These are phyloP conservation scores for Sepiola atlantica DNA, from an alignment of 2,888 invertebrate genomes.

Conservation along the genomic window DNA sequence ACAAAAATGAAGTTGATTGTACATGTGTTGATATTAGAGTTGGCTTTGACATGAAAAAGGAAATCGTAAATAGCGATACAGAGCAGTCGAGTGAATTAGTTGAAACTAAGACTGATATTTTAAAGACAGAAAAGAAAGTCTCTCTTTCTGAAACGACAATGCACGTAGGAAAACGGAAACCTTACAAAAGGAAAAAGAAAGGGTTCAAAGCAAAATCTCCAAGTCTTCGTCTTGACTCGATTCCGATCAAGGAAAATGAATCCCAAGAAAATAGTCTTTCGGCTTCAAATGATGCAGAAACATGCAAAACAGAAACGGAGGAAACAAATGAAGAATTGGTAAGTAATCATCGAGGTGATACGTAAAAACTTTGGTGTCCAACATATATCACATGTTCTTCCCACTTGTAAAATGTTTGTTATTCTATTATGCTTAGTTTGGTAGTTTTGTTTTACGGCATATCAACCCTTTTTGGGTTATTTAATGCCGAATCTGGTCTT, in stretches of 20 bases:
- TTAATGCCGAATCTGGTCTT: no score
- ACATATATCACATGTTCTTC: no score
- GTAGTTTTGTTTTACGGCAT: no score
- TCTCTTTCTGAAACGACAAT: not conserved
- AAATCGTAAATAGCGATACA: not conserved
- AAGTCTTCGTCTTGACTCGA: not conserved
- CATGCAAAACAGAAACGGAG: not conserved
- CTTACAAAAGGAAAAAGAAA: not conserved
- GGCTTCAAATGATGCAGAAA: not conserved
- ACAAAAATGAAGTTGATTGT: not conserved
- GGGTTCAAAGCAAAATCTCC: not conserved
- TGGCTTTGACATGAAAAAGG: not conserved
- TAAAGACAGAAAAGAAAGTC: not conserved
- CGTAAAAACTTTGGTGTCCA: no score
- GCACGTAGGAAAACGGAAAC: not conserved
- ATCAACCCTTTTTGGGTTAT: no score
- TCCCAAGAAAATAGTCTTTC: not conserved
- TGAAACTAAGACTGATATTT: not conserved
- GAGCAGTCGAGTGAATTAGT: not conserved
- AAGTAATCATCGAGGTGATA: not conserved
- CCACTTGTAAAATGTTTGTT: no score
- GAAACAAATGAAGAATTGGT: constrained; percentile 48
- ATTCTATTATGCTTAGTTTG: no score
- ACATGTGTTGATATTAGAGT: not conserved
- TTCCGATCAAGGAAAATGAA: not conserved